Percentiles rank a stretch among this genome's conserved stretches.
These are phyloP conservation scores for Orchestia grillus DNA, from an alignment of 1,140 invertebrate genomes.

Conservation along the genomic window DNA sequence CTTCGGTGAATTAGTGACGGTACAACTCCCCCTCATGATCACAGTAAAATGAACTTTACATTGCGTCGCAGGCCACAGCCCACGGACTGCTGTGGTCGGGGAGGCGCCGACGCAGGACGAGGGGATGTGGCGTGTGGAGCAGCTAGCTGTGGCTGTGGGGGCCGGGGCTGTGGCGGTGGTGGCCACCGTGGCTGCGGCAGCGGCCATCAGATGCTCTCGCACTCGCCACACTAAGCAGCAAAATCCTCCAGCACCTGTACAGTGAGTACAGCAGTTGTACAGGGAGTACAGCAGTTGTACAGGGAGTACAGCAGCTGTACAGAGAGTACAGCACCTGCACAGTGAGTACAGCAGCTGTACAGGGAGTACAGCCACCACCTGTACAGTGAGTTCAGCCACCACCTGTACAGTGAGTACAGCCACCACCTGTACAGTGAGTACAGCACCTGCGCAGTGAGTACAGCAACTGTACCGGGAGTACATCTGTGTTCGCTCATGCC, in stretches of 20 bases:
- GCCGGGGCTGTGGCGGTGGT: not conserved
- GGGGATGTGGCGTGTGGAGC: not conserved
- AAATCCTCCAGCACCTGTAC: not conserved
- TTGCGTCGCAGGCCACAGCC: not conserved
- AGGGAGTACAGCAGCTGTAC: not conserved
- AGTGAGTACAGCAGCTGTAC: too few species aligned
- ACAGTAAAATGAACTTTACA: not conserved
- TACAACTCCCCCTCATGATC: not conserved
- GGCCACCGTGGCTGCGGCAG: not conserved
- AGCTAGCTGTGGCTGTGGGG: not conserved
- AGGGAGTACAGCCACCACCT: too few species aligned
- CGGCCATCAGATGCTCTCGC: not conserved
- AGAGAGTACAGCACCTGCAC: not conserved
- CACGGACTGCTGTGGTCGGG: not conserved
- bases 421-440: not conserved
- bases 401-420: not conserved
- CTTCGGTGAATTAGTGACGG: not conserved
- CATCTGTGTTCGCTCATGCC: too few species aligned
- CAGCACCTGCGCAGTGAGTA: not conserved
- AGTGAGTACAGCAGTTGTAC: not conserved
- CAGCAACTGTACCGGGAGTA: not conserved
- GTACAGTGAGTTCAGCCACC: too few species aligned
- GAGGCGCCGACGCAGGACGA: not conserved
- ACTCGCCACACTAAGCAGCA: not conserved
- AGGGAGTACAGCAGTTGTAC: not conserved